Evolutionary conservation across 2,888 invertebrate species (phyloP).

Genomic region (Steinernema carpocapsae): DNA sequence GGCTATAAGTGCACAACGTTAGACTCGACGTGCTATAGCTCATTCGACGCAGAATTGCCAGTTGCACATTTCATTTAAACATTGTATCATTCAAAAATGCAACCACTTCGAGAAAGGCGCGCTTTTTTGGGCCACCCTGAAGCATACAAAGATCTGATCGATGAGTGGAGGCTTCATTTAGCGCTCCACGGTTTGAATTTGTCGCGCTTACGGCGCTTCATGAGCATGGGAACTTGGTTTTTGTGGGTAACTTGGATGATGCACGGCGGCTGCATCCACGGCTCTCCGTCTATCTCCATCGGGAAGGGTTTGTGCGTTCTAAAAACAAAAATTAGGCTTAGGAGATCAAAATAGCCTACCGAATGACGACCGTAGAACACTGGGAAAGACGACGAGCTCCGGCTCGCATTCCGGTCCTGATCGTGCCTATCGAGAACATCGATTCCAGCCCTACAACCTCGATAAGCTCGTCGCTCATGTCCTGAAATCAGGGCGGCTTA

Average conservation of each 20-base stretch:
- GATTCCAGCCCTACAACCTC: slow-evolving; percentile 96
- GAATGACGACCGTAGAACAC: slow-evolving; percentile 88
- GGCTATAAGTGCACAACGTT: too few species aligned
- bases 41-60: too few species aligned
- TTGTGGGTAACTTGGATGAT: slow-evolving; percentile 92
- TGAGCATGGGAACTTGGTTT: slow-evolving; percentile 78
- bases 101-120: too few species aligned
- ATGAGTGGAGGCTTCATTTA: too few species aligned
- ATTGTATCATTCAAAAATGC: too few species aligned
- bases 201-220: too few species aligned
- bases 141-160: too few species aligned
- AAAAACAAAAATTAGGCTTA: slow-evolving; percentile 22
- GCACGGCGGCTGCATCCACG: slow-evolving; percentile 94
- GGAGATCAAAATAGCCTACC: slow-evolving; percentile 71
- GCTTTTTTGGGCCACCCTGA: too few species aligned
- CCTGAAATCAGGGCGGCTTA: slow-evolving; percentile 71
- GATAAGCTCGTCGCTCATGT: slow-evolving; percentile 90
- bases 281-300: slow-evolving; percentile 97
- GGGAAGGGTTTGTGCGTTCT: slow-evolving; percentile 83
- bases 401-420: slow-evolving; percentile 84
- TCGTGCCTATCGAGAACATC: slow-evolving; percentile 95
- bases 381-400: slow-evolving; percentile 89
- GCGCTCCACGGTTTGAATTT: too few species aligned
- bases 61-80: too few species aligned
- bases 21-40: too few species aligned